Percentiles rank a stretch among this genome's conserved stretches.
phyloP scores from a whole-genome alignment of 2,113 vertebrate species.

The Agelaius tricolor region DNA sequence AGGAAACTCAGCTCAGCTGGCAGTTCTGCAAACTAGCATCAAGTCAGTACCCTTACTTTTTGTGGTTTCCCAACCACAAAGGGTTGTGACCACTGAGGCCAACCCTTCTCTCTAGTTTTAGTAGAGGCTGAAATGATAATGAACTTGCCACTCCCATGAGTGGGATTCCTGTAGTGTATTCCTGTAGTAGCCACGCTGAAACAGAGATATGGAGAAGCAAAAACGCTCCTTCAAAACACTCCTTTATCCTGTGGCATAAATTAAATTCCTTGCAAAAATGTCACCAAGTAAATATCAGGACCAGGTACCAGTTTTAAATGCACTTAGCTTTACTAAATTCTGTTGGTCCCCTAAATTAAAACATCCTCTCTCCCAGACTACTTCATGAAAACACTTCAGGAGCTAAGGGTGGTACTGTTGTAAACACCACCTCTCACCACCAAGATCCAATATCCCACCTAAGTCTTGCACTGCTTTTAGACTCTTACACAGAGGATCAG shows the following conservation, averaged over 20 bases:
- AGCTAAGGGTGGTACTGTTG: not conserved
- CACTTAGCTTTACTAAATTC: not conserved
- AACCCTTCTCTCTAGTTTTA: not conserved
- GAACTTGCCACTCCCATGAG: not conserved
- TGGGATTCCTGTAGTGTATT: not conserved
- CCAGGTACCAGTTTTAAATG: not conserved
- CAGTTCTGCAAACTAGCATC: not conserved
- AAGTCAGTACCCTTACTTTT: not conserved
- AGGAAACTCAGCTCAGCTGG: not conserved
- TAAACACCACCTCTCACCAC: not conserved
- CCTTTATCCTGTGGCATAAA: not conserved
- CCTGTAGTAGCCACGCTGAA: not conserved
- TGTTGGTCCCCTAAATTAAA: not conserved
- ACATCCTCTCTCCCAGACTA: not conserved
- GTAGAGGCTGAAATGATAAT: not conserved
- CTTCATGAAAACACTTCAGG: not conserved
- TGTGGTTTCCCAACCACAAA: not conserved
- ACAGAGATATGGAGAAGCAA: not conserved
- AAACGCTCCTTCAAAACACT: not conserved
- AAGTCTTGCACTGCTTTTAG: not conserved
- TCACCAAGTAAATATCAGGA: not conserved
- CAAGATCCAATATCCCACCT: not conserved
- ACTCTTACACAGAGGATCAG: not conserved
- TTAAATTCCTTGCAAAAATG: not conserved
- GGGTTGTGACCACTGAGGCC: not conserved